phyloP scores from a whole-genome alignment of 2,113 vertebrate genomes.

The Gyps fulvus region DNA sequence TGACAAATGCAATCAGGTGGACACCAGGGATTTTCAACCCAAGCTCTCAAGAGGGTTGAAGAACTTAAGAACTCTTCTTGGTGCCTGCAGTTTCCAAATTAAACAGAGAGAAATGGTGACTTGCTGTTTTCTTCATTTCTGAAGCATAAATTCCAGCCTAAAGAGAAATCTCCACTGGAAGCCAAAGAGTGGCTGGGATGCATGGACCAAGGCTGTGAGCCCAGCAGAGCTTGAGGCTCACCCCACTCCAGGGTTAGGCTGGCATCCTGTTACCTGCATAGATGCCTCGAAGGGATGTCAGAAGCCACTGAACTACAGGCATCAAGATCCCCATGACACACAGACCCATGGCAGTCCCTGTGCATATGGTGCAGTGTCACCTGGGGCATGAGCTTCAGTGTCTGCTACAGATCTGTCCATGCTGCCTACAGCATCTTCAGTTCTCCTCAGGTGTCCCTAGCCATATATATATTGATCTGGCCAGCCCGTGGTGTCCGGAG shows the following conservation, averaged over 20 bases:
- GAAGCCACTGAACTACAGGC: background rate
- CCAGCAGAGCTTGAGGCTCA: background rate
- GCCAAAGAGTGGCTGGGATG: background rate
- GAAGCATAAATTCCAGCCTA: background rate
- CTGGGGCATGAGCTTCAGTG: background rate
- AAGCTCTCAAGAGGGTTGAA: background rate
- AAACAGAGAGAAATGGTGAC: background rate
- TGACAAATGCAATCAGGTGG: background rate
- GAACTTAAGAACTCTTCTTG: background rate
- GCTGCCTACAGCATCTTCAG: background rate
- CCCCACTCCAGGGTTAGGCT: background rate
- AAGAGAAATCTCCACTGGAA: background rate
- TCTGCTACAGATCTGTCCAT: background rate
- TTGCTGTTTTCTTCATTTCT: background rate
- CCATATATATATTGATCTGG: background rate
- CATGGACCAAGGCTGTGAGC: background rate
- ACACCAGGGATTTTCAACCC: background rate
- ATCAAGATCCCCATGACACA: background rate
- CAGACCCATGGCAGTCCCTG: background rate
- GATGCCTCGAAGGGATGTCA: background rate
- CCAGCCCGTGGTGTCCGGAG: background rate
- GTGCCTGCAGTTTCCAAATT: background rate
- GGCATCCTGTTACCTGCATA: background rate
- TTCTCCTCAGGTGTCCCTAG: background rate
- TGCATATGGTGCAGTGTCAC: background rate